These are phyloP conservation scores for Eristalis pertinax DNA, from an alignment of 2,888 invertebrate genomes.

Conservation along the genomic window DNA sequence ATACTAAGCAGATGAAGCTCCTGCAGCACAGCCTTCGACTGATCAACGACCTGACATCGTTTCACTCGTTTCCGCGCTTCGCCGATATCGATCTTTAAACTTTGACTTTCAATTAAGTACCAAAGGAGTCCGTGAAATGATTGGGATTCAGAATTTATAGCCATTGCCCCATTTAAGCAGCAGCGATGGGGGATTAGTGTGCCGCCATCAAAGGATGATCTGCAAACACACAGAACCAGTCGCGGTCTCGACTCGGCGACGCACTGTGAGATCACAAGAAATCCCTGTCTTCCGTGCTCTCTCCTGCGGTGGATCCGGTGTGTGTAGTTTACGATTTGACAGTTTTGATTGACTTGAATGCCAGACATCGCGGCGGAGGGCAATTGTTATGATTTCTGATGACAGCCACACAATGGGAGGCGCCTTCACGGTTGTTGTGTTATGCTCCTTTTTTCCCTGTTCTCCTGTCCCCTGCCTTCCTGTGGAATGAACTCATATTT, in stretches of 20 bases:
- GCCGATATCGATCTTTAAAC: slow-evolving; percentile 70
- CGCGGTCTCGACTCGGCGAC: background rate
- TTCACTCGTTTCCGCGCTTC: background rate
- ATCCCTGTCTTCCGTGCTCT: slow-evolving; percentile 17
- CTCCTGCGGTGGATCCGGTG: background rate
- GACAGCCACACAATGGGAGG: slow-evolving; percentile 73
- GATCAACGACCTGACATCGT: slow-evolving; percentile 22
- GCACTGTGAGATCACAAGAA: slow-evolving; percentile 26
- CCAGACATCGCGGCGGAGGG: slow-evolving; percentile 72
- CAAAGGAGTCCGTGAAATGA: slow-evolving; percentile 60
- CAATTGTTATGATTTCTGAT: slow-evolving; percentile 73
- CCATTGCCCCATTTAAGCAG: slow-evolving; percentile 51
- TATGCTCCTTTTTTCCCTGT: background rate
- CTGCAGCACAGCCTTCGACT: slow-evolving; percentile 5
- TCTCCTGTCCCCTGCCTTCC: background rate
- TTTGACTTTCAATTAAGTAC: slow-evolving; percentile 70
- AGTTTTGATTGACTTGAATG: slow-evolving; percentile 73
- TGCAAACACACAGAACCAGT: background rate
- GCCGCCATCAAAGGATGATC: slow-evolving; percentile 61
- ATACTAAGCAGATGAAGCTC: slow-evolving; percentile 53
- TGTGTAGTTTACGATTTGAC: slow-evolving; percentile 71
- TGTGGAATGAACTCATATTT: slow-evolving; percentile 63
- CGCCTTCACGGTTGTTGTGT: slow-evolving; percentile 66
- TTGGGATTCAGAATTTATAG: slow-evolving; percentile 69
- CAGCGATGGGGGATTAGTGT: slow-evolving; percentile 63